These are phyloP conservation scores for Arvicanthis niloticus DNA, from an alignment of 2,113 vertebrate genomes.

Conservation along the genomic window DNA sequence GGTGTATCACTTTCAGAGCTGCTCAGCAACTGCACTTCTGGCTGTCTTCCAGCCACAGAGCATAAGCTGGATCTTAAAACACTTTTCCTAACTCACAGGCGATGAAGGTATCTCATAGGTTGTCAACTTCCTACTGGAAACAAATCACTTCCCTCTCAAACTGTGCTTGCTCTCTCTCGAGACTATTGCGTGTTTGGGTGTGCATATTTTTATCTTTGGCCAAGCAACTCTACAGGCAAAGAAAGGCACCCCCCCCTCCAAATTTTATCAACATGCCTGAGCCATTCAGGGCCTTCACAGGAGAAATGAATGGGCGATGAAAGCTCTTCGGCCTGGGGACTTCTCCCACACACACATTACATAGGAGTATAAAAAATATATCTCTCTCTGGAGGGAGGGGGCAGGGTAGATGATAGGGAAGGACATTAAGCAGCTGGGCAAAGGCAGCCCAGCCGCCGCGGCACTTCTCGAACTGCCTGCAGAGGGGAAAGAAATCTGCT, in stretches of 20 bases:
- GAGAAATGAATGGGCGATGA: conserved; percentile 66
- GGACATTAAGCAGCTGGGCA: conserved; percentile 40
- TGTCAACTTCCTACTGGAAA: conserved; percentile 48
- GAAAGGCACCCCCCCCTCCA: conserved; percentile 55
- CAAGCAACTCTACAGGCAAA: conserved; percentile 32
- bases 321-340: conserved; percentile 47
- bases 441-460: conserved; percentile 54
- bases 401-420: conserved; percentile 63
- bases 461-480: conserved; percentile 73
- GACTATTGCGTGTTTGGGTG: conserved; percentile 17
- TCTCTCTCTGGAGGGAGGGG: conserved; percentile 44
- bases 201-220: conserved; percentile 58
- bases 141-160: conserved; percentile 55
- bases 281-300: conserved; percentile 48
- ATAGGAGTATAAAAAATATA: background rate
- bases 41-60: conserved; percentile 62
- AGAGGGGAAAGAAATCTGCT: conserved; percentile 20
- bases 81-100: conserved; percentile 49
- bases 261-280: conserved; percentile 46
- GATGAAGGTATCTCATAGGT: conserved; percentile 20
- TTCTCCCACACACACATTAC: conserved; percentile 55
- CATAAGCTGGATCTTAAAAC: conserved; percentile 74
- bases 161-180: conserved; percentile 42
- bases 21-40: conserved; percentile 73
- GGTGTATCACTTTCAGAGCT: conserved; percentile 85